Base-by-base conservation (phyloP, 2,888 invertebrate species). In the Laothoe populi region DNA sequence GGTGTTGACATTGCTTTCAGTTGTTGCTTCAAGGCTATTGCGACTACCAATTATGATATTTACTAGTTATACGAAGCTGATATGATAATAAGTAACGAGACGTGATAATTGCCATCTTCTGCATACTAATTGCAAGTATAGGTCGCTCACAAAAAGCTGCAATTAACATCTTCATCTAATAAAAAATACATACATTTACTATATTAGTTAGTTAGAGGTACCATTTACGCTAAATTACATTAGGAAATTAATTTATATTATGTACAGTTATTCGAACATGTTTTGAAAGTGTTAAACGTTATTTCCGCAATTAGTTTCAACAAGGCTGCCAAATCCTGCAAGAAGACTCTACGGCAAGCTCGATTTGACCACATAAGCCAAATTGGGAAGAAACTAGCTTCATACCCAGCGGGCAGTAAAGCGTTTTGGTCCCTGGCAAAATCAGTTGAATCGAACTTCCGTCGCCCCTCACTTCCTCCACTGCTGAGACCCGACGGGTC, bases 31-130 rank as follows among this genome's bases (percentile, higher is more conserved):
- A 49, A 49, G n/a, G 49, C 1, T 26, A n/a, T n/a, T 49, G n/a
- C n/a, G n/a, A n/a, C 24, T 49, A 24, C 49, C 49, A 49, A 49
- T 49, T 49, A 49, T 26, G n/a, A 49, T 49, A 49, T n/a, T n/a
- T 7, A 49, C 24, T 49, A 26, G 26, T 7, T 42, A 49, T 26
- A 31, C 2, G 10, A 8, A 49, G 16, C 1, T 26, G 2, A 7
- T 48, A 23, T 24, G 13, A 48, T 24, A 48, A 26, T 42, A 16
- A 5, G 5, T 5, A 31, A 31, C 1, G 8, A 8, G 5, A 5
- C 2, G 31, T 42, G 16, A 13, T 42, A 42, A n/a, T 42, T 42
- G 4, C 42, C 16, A 7, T 42, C 42, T 42, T 42, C 42, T 3
- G 42, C 5, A 13, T 42, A 42, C 5, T 13, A 42, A 4, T 16